Evolutionary conservation across 2,888 invertebrate genomes (phyloP).

Genomic region (Tuta absoluta): DNA sequence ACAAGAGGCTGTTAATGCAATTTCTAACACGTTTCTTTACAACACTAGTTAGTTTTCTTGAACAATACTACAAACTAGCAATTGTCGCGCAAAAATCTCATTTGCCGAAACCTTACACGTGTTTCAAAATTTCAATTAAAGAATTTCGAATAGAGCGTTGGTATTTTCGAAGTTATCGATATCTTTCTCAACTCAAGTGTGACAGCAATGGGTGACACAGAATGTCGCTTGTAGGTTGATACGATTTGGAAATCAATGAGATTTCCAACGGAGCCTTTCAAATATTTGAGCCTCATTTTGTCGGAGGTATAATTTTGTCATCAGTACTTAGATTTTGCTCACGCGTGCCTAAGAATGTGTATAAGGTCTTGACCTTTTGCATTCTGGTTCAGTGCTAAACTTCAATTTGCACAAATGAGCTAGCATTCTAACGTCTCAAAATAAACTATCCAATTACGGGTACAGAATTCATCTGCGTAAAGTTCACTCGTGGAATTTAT

Average conservation of each 20-base stretch:
- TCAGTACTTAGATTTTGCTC: background rate
- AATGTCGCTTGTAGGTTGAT: conserved; percentile 14
- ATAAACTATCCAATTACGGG: too few relatives aligned
- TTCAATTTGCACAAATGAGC: background rate
- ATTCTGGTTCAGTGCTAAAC: background rate
- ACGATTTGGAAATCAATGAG: conserved; percentile 24
- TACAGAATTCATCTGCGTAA: too few relatives aligned
- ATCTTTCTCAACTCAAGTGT: conserved; percentile 15
- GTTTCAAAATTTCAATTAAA: conserved; percentile 17
- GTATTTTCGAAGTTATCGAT: conserved; percentile 23
- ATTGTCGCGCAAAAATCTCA: too few relatives aligned
- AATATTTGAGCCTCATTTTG: conserved; percentile 10
- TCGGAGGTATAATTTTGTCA: background rate
- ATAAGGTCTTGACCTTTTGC: background rate
- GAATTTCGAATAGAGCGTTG: conserved; percentile 15
- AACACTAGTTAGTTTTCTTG: too few relatives aligned
- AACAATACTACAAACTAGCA: too few relatives aligned
- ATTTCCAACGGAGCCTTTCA: background rate
- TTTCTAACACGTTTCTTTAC: too few relatives aligned
- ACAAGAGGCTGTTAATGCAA: too few relatives aligned
- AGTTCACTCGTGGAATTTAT: too few relatives aligned
- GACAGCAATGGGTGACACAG: conserved; percentile 18
- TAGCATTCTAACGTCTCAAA: background rate
- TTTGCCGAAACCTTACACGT: background rate
- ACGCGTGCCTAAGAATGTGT: background rate